Percentiles rank a stretch among this genome's conserved stretches.
phyloP scores from a whole-genome alignment of 2,888 invertebrate species.

The Tethea ocularis region DNA sequence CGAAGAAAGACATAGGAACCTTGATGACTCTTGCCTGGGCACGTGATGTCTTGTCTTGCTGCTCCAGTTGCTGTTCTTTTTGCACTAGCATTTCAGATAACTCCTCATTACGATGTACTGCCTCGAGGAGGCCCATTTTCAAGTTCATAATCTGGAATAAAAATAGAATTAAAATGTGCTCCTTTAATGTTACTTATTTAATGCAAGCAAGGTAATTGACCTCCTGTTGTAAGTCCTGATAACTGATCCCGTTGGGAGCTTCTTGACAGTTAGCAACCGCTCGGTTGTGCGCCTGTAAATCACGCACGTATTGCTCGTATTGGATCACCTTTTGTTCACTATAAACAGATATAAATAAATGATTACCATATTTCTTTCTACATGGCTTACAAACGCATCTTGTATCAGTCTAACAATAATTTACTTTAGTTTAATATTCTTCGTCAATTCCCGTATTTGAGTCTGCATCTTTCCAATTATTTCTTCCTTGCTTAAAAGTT shows the following conservation, averaged over 20 bases:
- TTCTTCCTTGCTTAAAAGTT: conserved; percentile 76
- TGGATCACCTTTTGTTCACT: conserved; percentile 78
- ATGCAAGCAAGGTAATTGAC: conserved; percentile 35
- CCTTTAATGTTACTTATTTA: neutral
- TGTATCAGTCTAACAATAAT: conserved; percentile 24
- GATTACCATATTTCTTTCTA: neutral
- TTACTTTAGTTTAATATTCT: conserved; percentile 74
- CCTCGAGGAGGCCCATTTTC: conserved; percentile 71
- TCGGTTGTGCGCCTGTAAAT: conserved; percentile 61
- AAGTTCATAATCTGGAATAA: conserved; percentile 69
- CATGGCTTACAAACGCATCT: neutral
- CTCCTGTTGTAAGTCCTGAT: conserved; percentile 72
- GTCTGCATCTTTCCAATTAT: conserved; percentile 71
- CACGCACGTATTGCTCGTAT: conserved; percentile 70
- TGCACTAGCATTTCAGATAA: conserved; percentile 75
- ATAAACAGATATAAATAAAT: conserved; percentile 30
- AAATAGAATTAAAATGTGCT: neutral
- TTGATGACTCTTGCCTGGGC: conserved; percentile 85
- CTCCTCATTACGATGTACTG: conserved; percentile 74
- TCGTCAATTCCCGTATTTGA: conserved; percentile 71
- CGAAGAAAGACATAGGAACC: conserved; percentile 57
- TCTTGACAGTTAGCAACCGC: conserved; percentile 55
- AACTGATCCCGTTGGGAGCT: conserved; percentile 53
- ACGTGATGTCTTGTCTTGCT: conserved; percentile 83
- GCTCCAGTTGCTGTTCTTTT: conserved; percentile 83